Evolutionary conservation across 2,797 vertebrate genomes (phyloP).

Genomic region (Linurgus olivaceus): DNA sequence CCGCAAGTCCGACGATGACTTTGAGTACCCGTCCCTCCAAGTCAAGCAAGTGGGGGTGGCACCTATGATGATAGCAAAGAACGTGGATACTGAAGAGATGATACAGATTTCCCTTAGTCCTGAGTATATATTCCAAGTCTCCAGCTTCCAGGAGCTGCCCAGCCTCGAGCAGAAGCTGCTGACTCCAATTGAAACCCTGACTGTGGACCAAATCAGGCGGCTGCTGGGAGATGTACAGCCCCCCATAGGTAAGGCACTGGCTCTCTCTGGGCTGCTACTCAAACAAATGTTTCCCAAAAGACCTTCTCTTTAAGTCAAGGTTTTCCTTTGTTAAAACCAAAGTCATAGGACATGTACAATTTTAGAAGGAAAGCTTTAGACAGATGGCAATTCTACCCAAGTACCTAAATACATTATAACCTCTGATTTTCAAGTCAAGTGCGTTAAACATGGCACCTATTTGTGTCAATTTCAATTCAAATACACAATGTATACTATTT

Average conservation of each 20-base stretch:
- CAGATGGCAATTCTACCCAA: not conserved
- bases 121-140: conserved; percentile 82
- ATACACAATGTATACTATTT: not conserved
- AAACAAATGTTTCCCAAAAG: not conserved
- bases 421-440: not conserved
- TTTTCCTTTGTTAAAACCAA: not conserved
- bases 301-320: not conserved
- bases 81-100: conserved; percentile 78
- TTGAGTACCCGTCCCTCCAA: conserved; percentile 79
- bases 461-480: not conserved
- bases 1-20: conserved; percentile 85
- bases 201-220: conserved; percentile 77
- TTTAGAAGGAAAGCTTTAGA: not conserved
- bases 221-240: conserved; percentile 42
- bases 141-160: conserved; percentile 87
- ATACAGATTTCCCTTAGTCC: conserved; percentile 83
- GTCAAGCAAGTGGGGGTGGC: conserved; percentile 85
- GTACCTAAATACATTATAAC: not conserved
- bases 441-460: not conserved
- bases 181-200: conserved; percentile 82
- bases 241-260: conserved; percentile 35
- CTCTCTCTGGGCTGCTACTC: not conserved
- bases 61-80: conserved; percentile 84
- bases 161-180: conserved; percentile 84
- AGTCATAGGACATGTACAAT: not conserved